Conservation (phyloP, 2,797 vertebrate species). For the Rallus crepitans region DNA sequence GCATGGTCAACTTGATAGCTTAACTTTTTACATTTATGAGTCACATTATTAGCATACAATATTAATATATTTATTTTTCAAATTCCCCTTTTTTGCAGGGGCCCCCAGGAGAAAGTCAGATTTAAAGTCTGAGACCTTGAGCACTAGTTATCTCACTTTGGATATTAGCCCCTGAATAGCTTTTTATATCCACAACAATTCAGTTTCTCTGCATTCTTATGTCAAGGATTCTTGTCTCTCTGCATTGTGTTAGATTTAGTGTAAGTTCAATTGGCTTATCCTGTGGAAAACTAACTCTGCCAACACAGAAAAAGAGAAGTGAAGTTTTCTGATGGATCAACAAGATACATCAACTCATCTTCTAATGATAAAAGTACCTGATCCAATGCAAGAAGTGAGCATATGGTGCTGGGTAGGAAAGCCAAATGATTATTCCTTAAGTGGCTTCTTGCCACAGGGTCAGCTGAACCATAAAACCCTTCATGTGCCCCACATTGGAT, state of each 20-base stretch:
- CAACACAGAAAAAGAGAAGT: background rate
- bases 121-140: background rate
- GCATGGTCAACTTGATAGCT: background rate
- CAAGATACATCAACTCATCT: background rate
- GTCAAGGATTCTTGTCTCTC: background rate
- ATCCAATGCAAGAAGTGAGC: background rate
- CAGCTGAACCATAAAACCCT: background rate
- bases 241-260: background rate
- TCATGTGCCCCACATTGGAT: fast-evolving
- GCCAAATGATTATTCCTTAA: background rate
- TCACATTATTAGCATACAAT: background rate
- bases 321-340: background rate
- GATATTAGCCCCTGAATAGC: background rate
- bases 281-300: background rate
- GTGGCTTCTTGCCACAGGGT: background rate
- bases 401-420: background rate
- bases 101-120: background rate
- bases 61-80: background rate
- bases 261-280: background rate
- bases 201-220: background rate
- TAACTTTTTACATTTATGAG: background rate
- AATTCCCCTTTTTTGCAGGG: background rate
- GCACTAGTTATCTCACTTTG: background rate
- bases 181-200: background rate
- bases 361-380: background rate